Evolutionary conservation across 1,140 invertebrate species (phyloP).

Genomic region (Maconellicoccus hirsutus): DNA sequence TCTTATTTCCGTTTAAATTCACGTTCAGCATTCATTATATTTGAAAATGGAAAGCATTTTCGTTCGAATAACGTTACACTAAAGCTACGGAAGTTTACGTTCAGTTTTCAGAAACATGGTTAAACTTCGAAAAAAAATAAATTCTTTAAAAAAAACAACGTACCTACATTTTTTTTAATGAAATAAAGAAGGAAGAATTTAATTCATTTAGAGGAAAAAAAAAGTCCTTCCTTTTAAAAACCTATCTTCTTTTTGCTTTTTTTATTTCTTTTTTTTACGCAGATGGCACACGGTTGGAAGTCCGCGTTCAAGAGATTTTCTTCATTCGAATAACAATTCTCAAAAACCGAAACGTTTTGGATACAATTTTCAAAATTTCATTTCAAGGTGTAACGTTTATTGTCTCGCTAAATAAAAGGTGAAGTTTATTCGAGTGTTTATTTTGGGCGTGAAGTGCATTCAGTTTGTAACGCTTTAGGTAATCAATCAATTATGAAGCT

Average conservation of each 20-base stretch:
- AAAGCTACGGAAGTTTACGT: not conserved
- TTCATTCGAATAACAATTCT: too few relatives aligned
- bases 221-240: not conserved
- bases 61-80: not conserved
- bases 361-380: too few relatives aligned
- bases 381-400: too few relatives aligned
- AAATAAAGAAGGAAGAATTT: not conserved
- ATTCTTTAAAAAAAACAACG: not conserved
- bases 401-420: too few relatives aligned
- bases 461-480: not conserved
- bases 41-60: not conserved
- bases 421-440: not conserved
- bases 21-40: not conserved
- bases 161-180: constrained; percentile 8
- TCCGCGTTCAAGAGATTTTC: too few relatives aligned
- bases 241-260: not conserved
- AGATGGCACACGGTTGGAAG: too few relatives aligned
- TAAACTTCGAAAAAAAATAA: not conserved
- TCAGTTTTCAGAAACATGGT: not conserved
- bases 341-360: too few relatives aligned
- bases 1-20: constrained; percentile 9
- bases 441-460: not conserved
- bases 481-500: not conserved
- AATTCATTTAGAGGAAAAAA: not conserved
- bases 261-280: too few relatives aligned